A percentile compares a stretch with the other conserved stretches of the same genome.
Evolutionary conservation across 2,888 invertebrate species (phyloP).

Genomic region (Athetis lepigone): DNA sequence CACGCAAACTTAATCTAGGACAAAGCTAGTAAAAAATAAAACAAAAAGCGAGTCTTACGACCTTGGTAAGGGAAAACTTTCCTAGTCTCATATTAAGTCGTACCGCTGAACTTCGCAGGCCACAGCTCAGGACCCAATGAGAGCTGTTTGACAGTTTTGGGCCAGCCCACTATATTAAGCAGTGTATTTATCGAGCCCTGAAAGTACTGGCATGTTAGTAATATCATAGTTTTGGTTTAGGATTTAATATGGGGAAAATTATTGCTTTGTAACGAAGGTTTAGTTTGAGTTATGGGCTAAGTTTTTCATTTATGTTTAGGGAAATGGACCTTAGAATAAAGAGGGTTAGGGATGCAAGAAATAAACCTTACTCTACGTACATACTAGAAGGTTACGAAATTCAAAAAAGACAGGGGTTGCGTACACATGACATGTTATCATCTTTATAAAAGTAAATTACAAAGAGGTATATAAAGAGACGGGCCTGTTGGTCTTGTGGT

Average conservation of each 20-base stretch:
- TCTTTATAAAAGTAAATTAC: too few relatives aligned
- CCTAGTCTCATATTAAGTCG: conserved; percentile 80
- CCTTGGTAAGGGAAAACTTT: conserved; percentile 65
- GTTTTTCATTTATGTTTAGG: neutral
- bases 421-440: too few relatives aligned
- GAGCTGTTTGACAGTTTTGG: conserved; percentile 76
- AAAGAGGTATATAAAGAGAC: too few relatives aligned
- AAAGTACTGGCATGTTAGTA: conserved; percentile 44
- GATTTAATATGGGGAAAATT: conserved; percentile 49
- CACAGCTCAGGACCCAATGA: conserved; percentile 65
- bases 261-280: conserved; percentile 42
- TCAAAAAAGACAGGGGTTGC: too few relatives aligned
- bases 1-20: neutral
- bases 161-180: conserved; percentile 53
- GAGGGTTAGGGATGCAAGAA: neutral
- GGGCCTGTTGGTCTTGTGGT: too few relatives aligned
- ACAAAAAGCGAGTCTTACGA: conserved; percentile 23
- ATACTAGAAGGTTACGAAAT: too few relatives aligned
- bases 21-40: conserved; percentile 21
- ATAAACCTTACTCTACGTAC: too few relatives aligned
- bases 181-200: conserved; percentile 58
- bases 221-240: conserved; percentile 37
- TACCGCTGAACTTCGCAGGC: conserved; percentile 57
- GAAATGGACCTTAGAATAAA: neutral
- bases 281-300: neutral